Evolutionary conservation across 30 jellyfish, hydroid and myxozoan species (phyloP).

Genomic region (Chrysaora quinquecirrha): DNA sequence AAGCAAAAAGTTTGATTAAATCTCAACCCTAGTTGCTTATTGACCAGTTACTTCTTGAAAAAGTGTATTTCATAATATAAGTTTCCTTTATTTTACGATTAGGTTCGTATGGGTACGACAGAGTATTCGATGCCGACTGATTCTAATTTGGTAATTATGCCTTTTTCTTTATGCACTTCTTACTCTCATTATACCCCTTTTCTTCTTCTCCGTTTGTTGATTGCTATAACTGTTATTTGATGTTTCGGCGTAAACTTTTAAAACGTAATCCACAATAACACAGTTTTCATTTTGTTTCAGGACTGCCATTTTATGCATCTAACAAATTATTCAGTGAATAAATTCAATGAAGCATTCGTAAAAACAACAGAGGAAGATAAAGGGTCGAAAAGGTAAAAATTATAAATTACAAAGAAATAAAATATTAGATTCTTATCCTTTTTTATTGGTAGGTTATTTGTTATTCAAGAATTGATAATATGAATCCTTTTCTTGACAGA

Average conservation of each 20-base stretch:
- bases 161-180: background rate
- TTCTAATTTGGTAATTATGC: conserved; percentile 67
- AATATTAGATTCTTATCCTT: too few relatives aligned
- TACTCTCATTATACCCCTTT: too few relatives aligned
- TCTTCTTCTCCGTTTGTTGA: background rate
- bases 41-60: too few relatives aligned
- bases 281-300: conserved; percentile 12
- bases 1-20: too few relatives aligned
- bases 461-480: too few relatives aligned
- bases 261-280: too few relatives aligned
- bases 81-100: background rate
- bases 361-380: conserved; percentile 62
- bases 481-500: conserved; percentile 42
- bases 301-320: conserved; percentile 78
- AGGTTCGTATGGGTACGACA: conserved; percentile 88
- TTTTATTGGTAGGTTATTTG: too few relatives aligned
- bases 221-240: background rate
- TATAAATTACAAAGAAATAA: too few relatives aligned
- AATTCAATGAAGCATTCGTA: conserved; percentile 75
- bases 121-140: conserved; percentile 75
- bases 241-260: too few relatives aligned
- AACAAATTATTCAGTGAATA: conserved; percentile 81
- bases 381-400: conserved; percentile 73
- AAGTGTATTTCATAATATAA: too few relatives aligned
- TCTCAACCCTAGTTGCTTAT: too few relatives aligned